Evolutionary conservation across 35 echinoderm and acorn worm species (phyloP), one percentile per base, ranked within the genome.

Genomic region (Heliocidaris erythrogramma): DNA sequence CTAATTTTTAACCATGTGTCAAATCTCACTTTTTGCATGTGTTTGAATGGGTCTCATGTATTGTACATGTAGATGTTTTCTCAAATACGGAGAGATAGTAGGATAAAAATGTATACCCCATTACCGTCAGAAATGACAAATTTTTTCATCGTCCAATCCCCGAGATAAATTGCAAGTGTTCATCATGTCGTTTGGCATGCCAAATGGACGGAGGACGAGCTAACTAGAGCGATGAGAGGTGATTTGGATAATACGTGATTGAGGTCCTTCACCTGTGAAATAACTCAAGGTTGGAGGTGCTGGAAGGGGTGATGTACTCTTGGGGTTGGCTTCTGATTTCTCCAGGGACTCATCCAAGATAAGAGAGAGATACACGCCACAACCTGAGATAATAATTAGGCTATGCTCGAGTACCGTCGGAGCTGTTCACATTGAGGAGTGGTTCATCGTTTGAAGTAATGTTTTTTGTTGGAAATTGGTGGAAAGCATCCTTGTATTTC

Each of bases 271-370:
- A 78, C 65, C 65, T 78, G 65, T 78, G 27, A 78, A 78, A 78
- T 78, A 78, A 78, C 65, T 78, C 65, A 78, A 27, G 65, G 65
- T 78, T n/a, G 21, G 65, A 21, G 65, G 65, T n/a, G 65, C 21
- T 78, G 7, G 65, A 27, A 78, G 65, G 21, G 65, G 21, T n/a
- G 65, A 78, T 78, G 65, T 24, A 78, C 65, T 78, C 65, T 78
- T 78, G 65, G 65, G 65, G 65, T n/a, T 78, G 65, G 65, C 65
- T 78, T 78, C 65, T 78, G 65, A 78, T 78, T 78, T 78, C 65
- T 78, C 65, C 17, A 24, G 65, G 65, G 65, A 78, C 65, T 9
- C 65, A n/a, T 78, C 18, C 21, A 78, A 21, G 27, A 78, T 78
- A 27, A 18, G 65, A 78, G 65, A 78, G 27, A 78, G 65, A 78